Conservation (phyloP, 2,888 invertebrate genomes). For the Nomada fabriciana region DNA sequence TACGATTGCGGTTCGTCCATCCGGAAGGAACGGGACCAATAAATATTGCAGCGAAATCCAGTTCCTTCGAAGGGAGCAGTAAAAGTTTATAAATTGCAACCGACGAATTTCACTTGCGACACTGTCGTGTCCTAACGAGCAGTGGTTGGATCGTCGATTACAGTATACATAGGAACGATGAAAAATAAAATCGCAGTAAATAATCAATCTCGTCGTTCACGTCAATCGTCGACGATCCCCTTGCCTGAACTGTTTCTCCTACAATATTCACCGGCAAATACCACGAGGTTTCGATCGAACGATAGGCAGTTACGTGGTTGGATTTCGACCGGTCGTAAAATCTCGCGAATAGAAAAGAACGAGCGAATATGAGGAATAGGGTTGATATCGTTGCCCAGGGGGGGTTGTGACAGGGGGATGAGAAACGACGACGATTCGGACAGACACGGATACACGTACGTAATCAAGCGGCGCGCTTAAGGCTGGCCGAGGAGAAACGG, state of each 20-base stretch:
- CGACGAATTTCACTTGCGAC: not conserved
- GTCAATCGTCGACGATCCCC: not conserved
- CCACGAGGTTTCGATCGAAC: not conserved
- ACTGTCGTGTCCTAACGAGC: not conserved
- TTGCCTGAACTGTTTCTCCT: no score
- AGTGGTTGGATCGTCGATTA: not conserved
- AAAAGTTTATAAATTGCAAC: not conserved
- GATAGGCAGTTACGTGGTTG: not conserved
- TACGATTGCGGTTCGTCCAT: not conserved
- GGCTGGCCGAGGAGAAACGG: constrained; percentile 61
- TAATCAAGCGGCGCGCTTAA: constrained; percentile 64
- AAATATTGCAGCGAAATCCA: not conserved
- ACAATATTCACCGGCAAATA: not conserved
- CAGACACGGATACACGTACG: constrained; percentile 50
- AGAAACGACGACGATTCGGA: constrained; percentile 43
- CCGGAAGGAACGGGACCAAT: not conserved
- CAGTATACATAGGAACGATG: not conserved
- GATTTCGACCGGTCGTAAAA: constrained; percentile 14
- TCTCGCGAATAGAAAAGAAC: no score
- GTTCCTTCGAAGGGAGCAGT: not conserved
- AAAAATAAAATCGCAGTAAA: constrained; percentile 9
- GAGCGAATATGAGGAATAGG: no score
- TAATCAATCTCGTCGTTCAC: not conserved
- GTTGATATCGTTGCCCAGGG: no score
- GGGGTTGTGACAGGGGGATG: no score